These are phyloP conservation scores for Australoheros scitulus DNA, from an alignment of 2,113 vertebrate species.

Conservation along the genomic window DNA sequence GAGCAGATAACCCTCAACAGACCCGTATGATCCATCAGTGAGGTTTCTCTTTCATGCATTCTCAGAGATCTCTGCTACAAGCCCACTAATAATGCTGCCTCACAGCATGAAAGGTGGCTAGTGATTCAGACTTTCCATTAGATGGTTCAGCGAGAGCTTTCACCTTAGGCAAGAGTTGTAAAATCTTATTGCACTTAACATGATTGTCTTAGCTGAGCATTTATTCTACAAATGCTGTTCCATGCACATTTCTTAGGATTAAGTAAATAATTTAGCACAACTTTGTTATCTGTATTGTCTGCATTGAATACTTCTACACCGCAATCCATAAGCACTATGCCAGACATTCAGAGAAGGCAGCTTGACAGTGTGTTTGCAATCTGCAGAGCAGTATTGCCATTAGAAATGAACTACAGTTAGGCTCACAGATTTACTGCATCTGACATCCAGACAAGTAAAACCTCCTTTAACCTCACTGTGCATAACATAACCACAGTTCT, in stretches of 20 bases:
- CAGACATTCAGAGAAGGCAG: neutral
- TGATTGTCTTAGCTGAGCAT: neutral
- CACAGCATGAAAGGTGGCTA: neutral
- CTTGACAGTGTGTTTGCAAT: neutral
- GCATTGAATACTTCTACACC: neutral
- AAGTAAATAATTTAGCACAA: neutral
- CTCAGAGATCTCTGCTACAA: neutral
- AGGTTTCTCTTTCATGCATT: neutral
- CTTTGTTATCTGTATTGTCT: neutral
- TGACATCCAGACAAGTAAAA: slow-evolving; percentile 2
- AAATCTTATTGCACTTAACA: neutral
- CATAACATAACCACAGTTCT: neutral
- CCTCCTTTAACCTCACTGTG: neutral
- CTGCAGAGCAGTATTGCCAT: neutral
- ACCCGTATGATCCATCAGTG: neutral
- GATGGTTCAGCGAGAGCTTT: neutral
- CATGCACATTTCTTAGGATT: neutral
- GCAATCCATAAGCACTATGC: neutral
- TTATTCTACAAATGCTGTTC: neutral
- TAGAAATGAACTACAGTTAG: neutral
- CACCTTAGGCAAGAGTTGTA: neutral
- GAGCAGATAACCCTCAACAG: neutral
- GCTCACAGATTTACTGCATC: neutral
- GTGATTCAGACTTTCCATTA: neutral
- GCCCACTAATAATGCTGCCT: neutral